A percentile compares a stretch with the other conserved stretches of the same genome.
Evolutionary conservation across 92 coral and sea anemone genomes (phyloP).

Genomic region (Parazoanthus atlanticus): DNA sequence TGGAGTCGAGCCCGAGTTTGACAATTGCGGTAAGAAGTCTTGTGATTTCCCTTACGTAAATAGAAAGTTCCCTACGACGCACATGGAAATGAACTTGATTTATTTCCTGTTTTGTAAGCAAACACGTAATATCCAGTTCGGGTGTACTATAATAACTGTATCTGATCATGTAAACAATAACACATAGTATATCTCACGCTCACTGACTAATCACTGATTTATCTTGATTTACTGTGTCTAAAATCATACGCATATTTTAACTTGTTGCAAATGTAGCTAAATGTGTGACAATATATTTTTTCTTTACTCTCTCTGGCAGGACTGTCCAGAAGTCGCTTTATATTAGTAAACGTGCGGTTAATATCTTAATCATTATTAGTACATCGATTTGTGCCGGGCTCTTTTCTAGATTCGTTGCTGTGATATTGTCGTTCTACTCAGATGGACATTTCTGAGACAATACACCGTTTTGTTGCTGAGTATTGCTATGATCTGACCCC

Average conservation of each 20-base stretch:
- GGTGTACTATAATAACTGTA: not conserved
- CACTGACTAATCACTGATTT: slow-evolving; percentile 1
- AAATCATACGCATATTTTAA: not conserved
- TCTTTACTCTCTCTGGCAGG: not conserved
- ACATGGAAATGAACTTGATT: not conserved
- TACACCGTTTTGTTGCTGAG: not conserved
- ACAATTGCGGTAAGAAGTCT: not conserved
- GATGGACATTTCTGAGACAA: not conserved
- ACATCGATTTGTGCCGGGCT: not conserved
- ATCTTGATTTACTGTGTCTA: not conserved
- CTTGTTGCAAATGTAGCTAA: not conserved
- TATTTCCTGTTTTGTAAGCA: not conserved
- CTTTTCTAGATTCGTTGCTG: not conserved
- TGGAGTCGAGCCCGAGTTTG: not conserved
- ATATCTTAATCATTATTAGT: not conserved
- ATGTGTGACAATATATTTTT: not conserved
- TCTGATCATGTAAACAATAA: not conserved
- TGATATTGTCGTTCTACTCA: not conserved
- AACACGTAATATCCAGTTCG: not conserved
- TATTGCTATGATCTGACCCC: not conserved
- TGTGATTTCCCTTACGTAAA: too few species aligned
- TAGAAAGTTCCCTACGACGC: not conserved
- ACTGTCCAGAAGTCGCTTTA: not conserved
- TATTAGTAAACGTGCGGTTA: not conserved
- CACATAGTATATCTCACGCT: not conserved